Percentiles rank a stretch among this genome's conserved stretches.
These are phyloP conservation scores for Verasper variegatus DNA, from an alignment of 2,113 vertebrate species.

Conservation along the genomic window DNA sequence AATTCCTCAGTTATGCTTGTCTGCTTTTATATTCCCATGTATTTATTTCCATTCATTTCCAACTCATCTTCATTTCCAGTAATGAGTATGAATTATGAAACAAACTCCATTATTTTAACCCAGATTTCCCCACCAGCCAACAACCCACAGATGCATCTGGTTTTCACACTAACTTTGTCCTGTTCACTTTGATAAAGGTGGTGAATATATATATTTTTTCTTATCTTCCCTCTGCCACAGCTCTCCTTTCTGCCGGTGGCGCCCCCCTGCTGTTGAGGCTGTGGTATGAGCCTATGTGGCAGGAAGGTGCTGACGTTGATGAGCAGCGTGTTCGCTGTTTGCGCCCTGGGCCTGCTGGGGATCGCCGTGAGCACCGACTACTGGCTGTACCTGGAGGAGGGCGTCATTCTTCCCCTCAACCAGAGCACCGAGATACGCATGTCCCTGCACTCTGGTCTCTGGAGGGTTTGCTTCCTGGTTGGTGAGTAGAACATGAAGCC, in stretches of 20 bases:
- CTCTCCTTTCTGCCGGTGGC: constrained; percentile 60
- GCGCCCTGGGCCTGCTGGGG: constrained; percentile 91
- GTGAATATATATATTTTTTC: neutral
- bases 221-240: constrained; percentile 34
- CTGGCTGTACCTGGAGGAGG: constrained; percentile 97
- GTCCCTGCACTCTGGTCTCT: constrained; percentile 93
- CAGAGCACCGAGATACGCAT: constrained; percentile 90
- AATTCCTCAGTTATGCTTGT: neutral
- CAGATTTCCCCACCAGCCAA: neutral
- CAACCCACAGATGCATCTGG: neutral
- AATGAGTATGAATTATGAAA: neutral
- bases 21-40: neutral
- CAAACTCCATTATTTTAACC: neutral
- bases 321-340: constrained; percentile 94
- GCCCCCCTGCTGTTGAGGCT: constrained; percentile 54
- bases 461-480: constrained; percentile 95
- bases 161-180: neutral
- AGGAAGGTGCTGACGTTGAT: constrained; percentile 94
- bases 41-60: constrained; percentile 5
- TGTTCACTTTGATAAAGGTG: neutral
- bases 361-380: constrained; percentile 96
- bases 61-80: constrained; percentile 2
- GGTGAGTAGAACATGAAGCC: constrained; percentile 76
- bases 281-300: constrained; percentile 89
- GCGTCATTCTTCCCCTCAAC: constrained; percentile 91